Percentiles rank a stretch among this genome's conserved stretches.
These are phyloP conservation scores for Pipistrellus pipistrellus DNA, from an alignment of 2,797 vertebrate genomes.

Conservation along the genomic window DNA sequence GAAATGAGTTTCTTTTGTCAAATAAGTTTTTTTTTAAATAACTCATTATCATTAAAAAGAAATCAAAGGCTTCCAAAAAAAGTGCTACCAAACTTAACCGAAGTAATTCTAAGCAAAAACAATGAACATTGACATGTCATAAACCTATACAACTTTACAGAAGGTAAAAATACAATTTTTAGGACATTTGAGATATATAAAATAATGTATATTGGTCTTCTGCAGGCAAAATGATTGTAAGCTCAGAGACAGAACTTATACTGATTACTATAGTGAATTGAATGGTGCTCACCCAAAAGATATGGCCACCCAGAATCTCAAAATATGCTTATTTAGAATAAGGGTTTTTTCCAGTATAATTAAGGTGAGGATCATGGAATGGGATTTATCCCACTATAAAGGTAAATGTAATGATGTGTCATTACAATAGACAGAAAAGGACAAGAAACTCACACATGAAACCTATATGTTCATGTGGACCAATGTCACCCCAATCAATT, in stretches of 20 bases:
- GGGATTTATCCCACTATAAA: neutral
- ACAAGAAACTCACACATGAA: neutral
- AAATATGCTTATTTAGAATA: neutral
- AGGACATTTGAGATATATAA: neutral
- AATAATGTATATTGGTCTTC: neutral
- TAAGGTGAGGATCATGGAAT: neutral
- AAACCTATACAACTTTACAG: neutral
- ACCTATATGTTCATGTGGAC: too few species aligned
- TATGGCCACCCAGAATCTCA: neutral
- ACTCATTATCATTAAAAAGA: neutral
- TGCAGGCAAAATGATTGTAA: neutral
- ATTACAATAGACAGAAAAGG: neutral
- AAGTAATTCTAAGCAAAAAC: constrained; percentile 26
- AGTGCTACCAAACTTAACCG: neutral
- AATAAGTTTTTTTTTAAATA: constrained; percentile 13
- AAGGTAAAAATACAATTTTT: neutral
- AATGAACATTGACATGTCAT: neutral
- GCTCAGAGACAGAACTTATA: neutral
- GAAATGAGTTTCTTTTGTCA: neutral
- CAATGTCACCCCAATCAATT: too few species aligned
- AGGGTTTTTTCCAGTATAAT: neutral
- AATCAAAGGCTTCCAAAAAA: neutral
- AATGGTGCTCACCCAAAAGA: neutral
- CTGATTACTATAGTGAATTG: neutral
- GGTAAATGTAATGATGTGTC: neutral